Evolutionary conservation across 2,113 vertebrate species (phyloP).

Genomic region (Trematocara stigmaticum): DNA sequence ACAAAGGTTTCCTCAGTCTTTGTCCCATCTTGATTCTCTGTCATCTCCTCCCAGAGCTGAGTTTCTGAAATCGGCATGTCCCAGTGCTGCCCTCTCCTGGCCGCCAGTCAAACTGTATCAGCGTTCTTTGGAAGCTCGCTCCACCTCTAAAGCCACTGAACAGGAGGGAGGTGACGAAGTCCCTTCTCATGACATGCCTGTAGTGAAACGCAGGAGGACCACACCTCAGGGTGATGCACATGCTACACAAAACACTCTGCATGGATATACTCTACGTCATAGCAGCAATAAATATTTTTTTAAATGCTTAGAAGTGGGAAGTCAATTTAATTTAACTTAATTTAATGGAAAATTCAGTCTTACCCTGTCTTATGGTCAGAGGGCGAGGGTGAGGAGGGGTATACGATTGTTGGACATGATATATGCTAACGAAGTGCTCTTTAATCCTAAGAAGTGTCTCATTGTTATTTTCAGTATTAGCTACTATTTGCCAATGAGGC

Average conservation of each 20-base stretch:
- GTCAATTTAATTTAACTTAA: not conserved
- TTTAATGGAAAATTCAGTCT: not conserved
- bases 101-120: slow-evolving; percentile 66
- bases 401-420: not conserved
- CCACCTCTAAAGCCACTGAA: not conserved
- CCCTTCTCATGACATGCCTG: not conserved
- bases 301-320: not conserved
- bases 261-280: not conserved
- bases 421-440: not conserved
- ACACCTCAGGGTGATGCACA: slow-evolving; percentile 21
- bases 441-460: not conserved
- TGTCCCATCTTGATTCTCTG: not conserved
- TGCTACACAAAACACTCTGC: not conserved
- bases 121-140: slow-evolving; percentile 62
- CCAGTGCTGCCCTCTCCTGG: slow-evolving; percentile 62
- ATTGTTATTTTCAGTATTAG: not conserved
- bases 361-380: not conserved
- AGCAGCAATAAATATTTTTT: not conserved
- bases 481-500: not conserved
- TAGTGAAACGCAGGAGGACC: slow-evolving; percentile 50
- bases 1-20: slow-evolving; percentile 7
- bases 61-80: slow-evolving; percentile 64
- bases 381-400: not conserved
- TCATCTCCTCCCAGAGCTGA: slow-evolving; percentile 50
- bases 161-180: not conserved